Conservation (phyloP, 2,113 vertebrate genomes). For the Carassius auratus region DNA sequence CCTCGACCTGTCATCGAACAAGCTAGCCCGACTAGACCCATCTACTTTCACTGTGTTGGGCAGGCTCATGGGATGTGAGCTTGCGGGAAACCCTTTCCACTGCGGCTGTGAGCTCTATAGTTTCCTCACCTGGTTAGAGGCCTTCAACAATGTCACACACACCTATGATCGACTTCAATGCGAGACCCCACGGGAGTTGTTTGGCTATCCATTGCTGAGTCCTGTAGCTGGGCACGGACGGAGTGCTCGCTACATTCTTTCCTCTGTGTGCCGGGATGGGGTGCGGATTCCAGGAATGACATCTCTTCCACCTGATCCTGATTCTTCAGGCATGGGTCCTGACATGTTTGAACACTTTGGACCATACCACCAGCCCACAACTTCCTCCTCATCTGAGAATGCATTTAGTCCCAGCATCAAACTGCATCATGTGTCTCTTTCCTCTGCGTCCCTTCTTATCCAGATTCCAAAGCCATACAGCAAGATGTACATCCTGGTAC, state of each 20-base stretch:
- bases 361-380: slow-evolving; percentile 83
- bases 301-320: slow-evolving; percentile 84
- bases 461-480: slow-evolving; percentile 82
- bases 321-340: slow-evolving; percentile 87
- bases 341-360: slow-evolving; percentile 87
- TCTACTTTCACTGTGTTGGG: slow-evolving; percentile 87
- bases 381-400: slow-evolving; percentile 85
- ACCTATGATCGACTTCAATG: slow-evolving; percentile 97
- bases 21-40: slow-evolving; percentile 90
- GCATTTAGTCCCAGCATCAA: slow-evolving; percentile 88
- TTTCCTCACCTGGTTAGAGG: slow-evolving; percentile 92
- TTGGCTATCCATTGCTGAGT: slow-evolving; percentile 89
- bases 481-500: slow-evolving; percentile 90
- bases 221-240: slow-evolving; percentile 87
- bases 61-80: slow-evolving; percentile 92
- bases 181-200: slow-evolving; percentile 90
- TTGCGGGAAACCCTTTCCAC: slow-evolving; percentile 96
- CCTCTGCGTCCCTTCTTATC: slow-evolving; percentile 89
- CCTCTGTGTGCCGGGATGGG: slow-evolving; percentile 90
- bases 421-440: slow-evolving; percentile 89
- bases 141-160: slow-evolving; percentile 96
- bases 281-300: slow-evolving; percentile 86
- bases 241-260: slow-evolving; percentile 91
- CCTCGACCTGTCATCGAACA: slow-evolving; percentile 96
- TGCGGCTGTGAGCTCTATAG: slow-evolving; percentile 93